These are phyloP conservation scores for Nymphalis io DNA, from an alignment of 1,140 invertebrate species.

Conservation along the genomic window DNA sequence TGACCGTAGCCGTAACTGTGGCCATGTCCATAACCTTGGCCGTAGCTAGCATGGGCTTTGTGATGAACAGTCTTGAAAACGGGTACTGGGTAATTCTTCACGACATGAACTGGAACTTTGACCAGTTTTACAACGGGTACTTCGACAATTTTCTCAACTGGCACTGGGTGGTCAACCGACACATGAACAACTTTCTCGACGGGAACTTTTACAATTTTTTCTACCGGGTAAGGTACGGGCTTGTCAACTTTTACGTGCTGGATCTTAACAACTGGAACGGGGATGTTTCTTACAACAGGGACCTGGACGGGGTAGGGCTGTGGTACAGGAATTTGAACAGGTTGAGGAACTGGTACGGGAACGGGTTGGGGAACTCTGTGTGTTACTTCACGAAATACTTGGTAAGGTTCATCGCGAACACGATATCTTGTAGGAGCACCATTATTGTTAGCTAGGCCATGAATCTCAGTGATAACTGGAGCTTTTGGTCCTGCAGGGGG, in stretches of 20 bases:
- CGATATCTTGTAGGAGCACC: slow-evolving; percentile 68
- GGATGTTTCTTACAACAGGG: slow-evolving; percentile 67
- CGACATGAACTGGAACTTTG: slow-evolving; percentile 66
- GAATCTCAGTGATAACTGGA: slow-evolving; percentile 69
- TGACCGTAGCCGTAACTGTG: slow-evolving; percentile 44
- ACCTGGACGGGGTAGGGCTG: slow-evolving; percentile 78
- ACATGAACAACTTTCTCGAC: slow-evolving; percentile 71
- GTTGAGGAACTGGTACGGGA: slow-evolving; percentile 67
- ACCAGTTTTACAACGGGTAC: slow-evolving; percentile 67
- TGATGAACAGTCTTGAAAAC: slow-evolving; percentile 73
- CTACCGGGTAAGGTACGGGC: slow-evolving; percentile 74
- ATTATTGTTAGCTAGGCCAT: slow-evolving; percentile 65
- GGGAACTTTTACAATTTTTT: slow-evolving; percentile 72
- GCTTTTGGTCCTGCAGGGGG: slow-evolving; percentile 60
- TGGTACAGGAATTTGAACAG: slow-evolving; percentile 68
- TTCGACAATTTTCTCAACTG: slow-evolving; percentile 70
- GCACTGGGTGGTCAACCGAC: slow-evolving; percentile 68
- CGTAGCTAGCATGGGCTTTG: slow-evolving; percentile 44
- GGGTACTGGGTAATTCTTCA: slow-evolving; percentile 72
- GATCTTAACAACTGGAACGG: slow-evolving; percentile 73
- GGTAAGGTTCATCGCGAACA: slow-evolving; percentile 64
- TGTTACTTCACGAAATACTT: slow-evolving; percentile 65
- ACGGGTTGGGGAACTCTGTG: slow-evolving; percentile 69
- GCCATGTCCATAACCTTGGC: slow-evolving; percentile 14
- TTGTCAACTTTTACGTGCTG: slow-evolving; percentile 74